Percentiles rank a stretch among this genome's conserved stretches.
Conservation (phyloP, 2,113 vertebrate species). For the Corapipo altera region DNA sequence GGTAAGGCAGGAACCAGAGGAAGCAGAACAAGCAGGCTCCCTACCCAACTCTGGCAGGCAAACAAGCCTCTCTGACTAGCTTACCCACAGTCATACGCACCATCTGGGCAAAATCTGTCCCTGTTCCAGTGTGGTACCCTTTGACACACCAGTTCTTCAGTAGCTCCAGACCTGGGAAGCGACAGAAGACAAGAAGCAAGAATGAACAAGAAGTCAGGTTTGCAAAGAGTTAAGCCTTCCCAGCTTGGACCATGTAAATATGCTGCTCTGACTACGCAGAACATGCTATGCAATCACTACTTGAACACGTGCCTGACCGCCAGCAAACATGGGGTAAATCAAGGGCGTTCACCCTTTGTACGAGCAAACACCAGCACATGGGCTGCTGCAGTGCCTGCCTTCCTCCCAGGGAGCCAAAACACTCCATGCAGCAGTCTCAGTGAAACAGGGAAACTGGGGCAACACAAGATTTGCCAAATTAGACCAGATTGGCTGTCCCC, state of each 20-base stretch:
- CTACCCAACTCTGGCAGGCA: background rate
- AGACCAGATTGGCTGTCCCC: slow-evolving; percentile 36
- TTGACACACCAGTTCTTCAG: slow-evolving; percentile 78
- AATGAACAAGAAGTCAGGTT: background rate
- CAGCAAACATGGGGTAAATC: slow-evolving; percentile 29
- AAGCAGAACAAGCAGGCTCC: background rate
- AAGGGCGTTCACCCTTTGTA: slow-evolving; percentile 50
- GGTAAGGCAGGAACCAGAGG: background rate
- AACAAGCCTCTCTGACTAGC: background rate
- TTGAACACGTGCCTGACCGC: background rate
- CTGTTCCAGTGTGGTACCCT: slow-evolving; percentile 71
- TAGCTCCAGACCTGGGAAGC: slow-evolving; percentile 73
- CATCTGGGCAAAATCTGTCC: slow-evolving; percentile 54
- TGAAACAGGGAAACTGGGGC: slow-evolving; percentile 40
- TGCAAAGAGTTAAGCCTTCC: background rate
- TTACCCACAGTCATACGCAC: slow-evolving; percentile 56
- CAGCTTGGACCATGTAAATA: background rate
- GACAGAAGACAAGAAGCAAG: background rate
- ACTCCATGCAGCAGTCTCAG: background rate
- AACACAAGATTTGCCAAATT: slow-evolving; percentile 28
- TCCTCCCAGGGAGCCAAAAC: slow-evolving; percentile 9
- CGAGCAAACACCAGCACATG: background rate
- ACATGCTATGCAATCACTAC: background rate
- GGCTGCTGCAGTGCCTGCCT: background rate
- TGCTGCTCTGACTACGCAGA: background rate